Conservation (phyloP, 1,140 invertebrate genomes). For the Diploscapter pachys region DNA sequence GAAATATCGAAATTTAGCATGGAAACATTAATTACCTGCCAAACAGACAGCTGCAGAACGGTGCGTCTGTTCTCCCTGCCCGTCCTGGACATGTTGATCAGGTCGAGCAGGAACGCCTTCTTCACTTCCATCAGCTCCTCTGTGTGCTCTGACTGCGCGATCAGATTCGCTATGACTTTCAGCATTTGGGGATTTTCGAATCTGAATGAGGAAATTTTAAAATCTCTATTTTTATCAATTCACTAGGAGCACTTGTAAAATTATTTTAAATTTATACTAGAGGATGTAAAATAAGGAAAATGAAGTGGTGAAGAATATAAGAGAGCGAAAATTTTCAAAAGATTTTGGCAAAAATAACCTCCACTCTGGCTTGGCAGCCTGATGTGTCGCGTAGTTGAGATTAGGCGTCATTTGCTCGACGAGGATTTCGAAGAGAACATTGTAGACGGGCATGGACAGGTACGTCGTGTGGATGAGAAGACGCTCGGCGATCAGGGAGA, state of each 20-base stretch:
- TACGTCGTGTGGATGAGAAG: constrained; percentile 82
- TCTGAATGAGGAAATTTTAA: constrained; percentile 65
- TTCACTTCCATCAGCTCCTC: constrained; percentile 83
- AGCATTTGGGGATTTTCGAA: constrained; percentile 98
- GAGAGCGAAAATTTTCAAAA: background rate
- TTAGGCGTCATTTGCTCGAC: constrained; percentile 93
- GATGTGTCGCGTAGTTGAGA: constrained; percentile 68
- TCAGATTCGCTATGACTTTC: constrained; percentile 91
- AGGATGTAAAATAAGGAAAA: background rate
- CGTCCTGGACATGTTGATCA: constrained; percentile 92
- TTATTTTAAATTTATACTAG: background rate
- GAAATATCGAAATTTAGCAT: too few relatives aligned
- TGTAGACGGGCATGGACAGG: constrained; percentile 87
- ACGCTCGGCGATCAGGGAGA: constrained; percentile 87
- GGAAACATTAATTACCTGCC: constrained; percentile 68
- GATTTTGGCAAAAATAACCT: constrained; percentile 20
- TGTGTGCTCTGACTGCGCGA: constrained; percentile 88
- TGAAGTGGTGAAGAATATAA: background rate
- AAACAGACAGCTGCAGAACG: constrained; percentile 98
- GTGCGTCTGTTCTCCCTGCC: constrained; percentile 91
- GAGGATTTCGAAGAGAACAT: constrained; percentile 93
- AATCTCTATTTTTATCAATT: background rate
- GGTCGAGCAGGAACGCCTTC: constrained; percentile 91
- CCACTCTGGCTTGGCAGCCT: constrained; percentile 77
- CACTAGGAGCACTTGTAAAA: background rate